These are phyloP conservation scores for Brachypterus glaber DNA, from an alignment of 2,888 invertebrate genomes.

Conservation along the genomic window DNA sequence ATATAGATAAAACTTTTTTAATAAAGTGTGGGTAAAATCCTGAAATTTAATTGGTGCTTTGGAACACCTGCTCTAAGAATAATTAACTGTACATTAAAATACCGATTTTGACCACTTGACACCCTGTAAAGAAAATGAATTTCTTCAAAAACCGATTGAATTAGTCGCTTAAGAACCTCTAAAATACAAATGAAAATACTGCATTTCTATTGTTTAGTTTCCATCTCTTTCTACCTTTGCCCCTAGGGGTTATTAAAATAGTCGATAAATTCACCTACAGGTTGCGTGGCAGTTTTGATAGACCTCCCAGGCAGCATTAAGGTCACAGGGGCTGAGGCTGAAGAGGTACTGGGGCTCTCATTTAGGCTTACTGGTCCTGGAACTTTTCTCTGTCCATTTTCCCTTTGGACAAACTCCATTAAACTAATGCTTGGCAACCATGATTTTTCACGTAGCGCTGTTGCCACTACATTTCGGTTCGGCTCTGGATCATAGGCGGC, in stretches of 20 bases:
- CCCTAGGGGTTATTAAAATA: slow-evolving; percentile 31
- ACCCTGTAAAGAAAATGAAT: too few relatives aligned
- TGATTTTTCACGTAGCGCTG: slow-evolving; percentile 61
- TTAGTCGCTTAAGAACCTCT: too few relatives aligned
- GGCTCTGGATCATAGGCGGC: slow-evolving; percentile 93
- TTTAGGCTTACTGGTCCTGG: slow-evolving; percentile 55
- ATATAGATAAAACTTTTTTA: too few relatives aligned
- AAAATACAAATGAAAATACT: too few relatives aligned
- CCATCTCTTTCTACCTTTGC: too few relatives aligned
- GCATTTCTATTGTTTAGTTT: too few relatives aligned
- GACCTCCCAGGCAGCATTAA: slow-evolving; percentile 25
- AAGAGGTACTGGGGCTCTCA: slow-evolving; percentile 23
- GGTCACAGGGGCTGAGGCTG: slow-evolving; percentile 33
- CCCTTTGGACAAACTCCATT: slow-evolving; percentile 68
- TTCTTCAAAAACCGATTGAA: too few relatives aligned
- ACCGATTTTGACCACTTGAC: too few relatives aligned
- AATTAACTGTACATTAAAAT: too few relatives aligned
- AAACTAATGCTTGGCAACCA: slow-evolving; percentile 85
- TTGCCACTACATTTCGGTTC: slow-evolving; percentile 90
- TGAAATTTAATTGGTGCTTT: too few relatives aligned
- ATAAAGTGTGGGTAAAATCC: too few relatives aligned
- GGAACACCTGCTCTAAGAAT: too few relatives aligned
- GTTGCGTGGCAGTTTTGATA: slow-evolving; percentile 20
- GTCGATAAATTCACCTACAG: slow-evolving; percentile 25
- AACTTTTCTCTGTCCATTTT: slow-evolving; percentile 69